Evolutionary conservation across 2,888 invertebrate genomes (phyloP).

Genomic region (Stenolophus ochropezus): DNA sequence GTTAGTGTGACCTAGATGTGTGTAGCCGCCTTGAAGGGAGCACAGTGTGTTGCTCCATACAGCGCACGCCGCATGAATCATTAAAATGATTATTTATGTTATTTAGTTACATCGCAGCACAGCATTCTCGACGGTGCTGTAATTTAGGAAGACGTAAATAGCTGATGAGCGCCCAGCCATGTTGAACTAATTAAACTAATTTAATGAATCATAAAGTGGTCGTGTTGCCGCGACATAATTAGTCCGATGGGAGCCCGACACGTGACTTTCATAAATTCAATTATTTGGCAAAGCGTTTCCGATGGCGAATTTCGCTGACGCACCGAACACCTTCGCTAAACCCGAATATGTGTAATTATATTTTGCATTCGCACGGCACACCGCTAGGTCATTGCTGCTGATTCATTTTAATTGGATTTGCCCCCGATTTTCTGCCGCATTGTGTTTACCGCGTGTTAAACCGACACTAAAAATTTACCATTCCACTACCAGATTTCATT

Average conservation of each 20-base stretch:
- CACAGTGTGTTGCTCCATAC: not conserved
- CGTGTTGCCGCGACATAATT: conserved; percentile 57
- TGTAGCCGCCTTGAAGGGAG: not conserved
- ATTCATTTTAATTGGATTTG: conserved; percentile 33
- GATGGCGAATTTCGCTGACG: conserved; percentile 16
- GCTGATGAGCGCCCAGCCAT: conserved; percentile 47
- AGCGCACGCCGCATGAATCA: conserved; percentile 9
- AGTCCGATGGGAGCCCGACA: conserved; percentile 51
- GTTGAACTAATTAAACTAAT: conserved; percentile 59
- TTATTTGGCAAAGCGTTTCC: conserved; percentile 49
- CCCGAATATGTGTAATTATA: conserved; percentile 41
- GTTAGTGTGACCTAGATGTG: too few relatives aligned
- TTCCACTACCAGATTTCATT: not conserved
- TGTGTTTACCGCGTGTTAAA: conserved; percentile 8
- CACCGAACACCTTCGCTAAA: conserved; percentile 9
- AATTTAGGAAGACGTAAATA: conserved; percentile 53
- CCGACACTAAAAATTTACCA: not conserved
- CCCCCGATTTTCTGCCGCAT: not conserved
- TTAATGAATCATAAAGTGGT: conserved; percentile 60
- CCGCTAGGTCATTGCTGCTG: conserved; percentile 12
- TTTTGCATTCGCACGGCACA: conserved; percentile 3
- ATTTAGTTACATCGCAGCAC: conserved; percentile 24
- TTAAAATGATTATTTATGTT: conserved; percentile 45
- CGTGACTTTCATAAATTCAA: conserved; percentile 58
- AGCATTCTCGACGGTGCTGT: conserved; percentile 45